These are phyloP conservation scores for Littorina saxatilis DNA, from an alignment of 1,140 invertebrate species.

Conservation along the genomic window DNA sequence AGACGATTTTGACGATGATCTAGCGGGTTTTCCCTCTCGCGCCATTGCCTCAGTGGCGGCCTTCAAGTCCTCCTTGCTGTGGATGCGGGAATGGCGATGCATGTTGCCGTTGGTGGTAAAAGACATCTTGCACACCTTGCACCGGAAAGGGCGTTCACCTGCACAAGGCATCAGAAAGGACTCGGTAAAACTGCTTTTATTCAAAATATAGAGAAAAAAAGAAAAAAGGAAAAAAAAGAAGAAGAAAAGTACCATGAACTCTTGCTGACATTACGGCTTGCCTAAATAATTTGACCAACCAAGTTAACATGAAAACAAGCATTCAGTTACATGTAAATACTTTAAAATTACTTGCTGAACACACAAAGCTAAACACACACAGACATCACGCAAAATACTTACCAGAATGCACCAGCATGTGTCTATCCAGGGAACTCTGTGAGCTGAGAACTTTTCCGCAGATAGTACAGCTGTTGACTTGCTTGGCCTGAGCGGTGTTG, in stretches of 20 bases:
- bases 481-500: slow-evolving; percentile 56
- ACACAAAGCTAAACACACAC: no score
- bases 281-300: no score
- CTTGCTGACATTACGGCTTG: no score
- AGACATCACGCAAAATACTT: no score
- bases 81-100: slow-evolving; percentile 88
- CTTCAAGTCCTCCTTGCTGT: slow-evolving; percentile 72
- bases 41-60: background rate
- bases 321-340: no score
- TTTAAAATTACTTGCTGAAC: no score
- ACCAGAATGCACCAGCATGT: slow-evolving; percentile 75
- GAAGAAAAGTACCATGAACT: no score
- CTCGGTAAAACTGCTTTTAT: no score
- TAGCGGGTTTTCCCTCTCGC: background rate
- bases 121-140: slow-evolving; percentile 86
- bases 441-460: slow-evolving; percentile 82
- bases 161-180: slow-evolving; percentile 6
- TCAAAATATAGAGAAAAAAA: no score
- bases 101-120: slow-evolving; percentile 94
- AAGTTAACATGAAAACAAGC: no score
- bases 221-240: no score
- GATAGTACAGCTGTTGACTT: slow-evolving; percentile 76
- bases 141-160: slow-evolving; percentile 79
- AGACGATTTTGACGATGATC: no score
- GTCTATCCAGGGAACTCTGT: slow-evolving; percentile 80